phyloP scores from a whole-genome alignment of 2,888 invertebrate genomes.

The Tethea ocularis region DNA sequence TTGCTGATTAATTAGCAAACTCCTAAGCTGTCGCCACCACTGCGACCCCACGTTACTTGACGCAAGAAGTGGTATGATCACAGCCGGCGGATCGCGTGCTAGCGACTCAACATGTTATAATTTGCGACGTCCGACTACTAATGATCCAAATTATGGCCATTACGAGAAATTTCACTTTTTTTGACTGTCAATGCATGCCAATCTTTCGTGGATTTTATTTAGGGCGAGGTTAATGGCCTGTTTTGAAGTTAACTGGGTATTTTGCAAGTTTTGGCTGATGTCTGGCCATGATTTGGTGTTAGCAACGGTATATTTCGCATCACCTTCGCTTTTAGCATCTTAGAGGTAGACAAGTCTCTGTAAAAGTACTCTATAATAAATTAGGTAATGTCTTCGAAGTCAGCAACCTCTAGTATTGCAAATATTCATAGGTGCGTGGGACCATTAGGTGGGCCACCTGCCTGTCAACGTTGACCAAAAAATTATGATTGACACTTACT shows the following conservation, averaged over 20 bases:
- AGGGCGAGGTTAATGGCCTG: constrained; percentile 32
- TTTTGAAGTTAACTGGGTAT: constrained; percentile 21
- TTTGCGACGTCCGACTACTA: constrained; percentile 47
- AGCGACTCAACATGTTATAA: constrained; percentile 36
- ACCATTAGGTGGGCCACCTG: no score
- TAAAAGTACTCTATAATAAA: no score
- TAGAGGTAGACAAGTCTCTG: no score
- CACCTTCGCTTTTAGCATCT: no score
- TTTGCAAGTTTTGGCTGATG: not conserved
- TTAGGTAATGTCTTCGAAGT: no score
- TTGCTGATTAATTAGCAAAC: no score
- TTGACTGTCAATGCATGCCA: constrained; percentile 35
- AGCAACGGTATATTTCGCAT: no score
- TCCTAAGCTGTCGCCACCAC: constrained; percentile 6
- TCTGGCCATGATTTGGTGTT: not conserved
- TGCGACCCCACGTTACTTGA: constrained; percentile 12
- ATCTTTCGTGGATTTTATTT: constrained; percentile 23
- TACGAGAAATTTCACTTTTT: constrained; percentile 49
- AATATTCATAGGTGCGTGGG: no score
- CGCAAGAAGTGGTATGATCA: constrained; percentile 24
- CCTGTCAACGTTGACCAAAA: no score
- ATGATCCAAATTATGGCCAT: constrained; percentile 54
- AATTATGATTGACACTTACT: no score
- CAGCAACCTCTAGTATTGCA: no score
- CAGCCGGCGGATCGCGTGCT: constrained; percentile 55